These are phyloP conservation scores for Acomys russatus DNA, from an alignment of 2,797 vertebrate species.

Conservation along the genomic window DNA sequence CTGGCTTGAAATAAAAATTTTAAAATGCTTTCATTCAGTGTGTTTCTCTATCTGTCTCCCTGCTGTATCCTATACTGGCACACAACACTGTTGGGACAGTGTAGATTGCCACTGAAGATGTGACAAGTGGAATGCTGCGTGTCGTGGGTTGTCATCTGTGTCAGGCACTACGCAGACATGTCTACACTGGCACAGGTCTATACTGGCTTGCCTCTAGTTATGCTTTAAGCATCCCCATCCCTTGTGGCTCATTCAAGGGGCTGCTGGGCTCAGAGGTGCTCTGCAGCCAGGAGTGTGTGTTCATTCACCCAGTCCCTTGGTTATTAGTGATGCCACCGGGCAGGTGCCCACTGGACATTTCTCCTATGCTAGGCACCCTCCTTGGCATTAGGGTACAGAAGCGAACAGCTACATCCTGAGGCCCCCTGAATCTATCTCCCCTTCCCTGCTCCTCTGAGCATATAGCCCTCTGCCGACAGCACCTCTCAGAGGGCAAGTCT, in stretches of 20 bases:
- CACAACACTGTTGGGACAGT: not conserved
- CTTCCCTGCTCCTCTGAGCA: no score
- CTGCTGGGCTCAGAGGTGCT: no score
- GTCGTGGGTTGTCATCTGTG: not conserved
- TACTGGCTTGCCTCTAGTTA: not conserved
- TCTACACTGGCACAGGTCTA: not conserved
- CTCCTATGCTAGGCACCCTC: not conserved
- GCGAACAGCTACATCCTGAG: accelerated
- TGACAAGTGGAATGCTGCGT: not conserved
- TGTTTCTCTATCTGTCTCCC: not conserved
- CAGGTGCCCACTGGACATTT: not conserved
- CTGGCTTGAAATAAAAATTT: not conserved
- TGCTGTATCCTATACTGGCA: not conserved
- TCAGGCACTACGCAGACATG: accelerated
- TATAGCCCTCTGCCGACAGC: no score
- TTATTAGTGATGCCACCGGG: not conserved
- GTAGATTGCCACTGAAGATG: not conserved
- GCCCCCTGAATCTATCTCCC: accelerated
- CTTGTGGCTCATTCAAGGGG: not conserved
- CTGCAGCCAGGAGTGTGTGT: no score
- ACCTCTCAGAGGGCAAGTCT: not conserved
- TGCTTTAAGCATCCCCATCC: not conserved
- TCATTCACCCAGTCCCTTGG: accelerated
- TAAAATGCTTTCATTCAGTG: not conserved
- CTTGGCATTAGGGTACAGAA: no score